Evolutionary conservation across 2,113 vertebrate species (phyloP).

Genomic region (Mastomys coucha): DNA sequence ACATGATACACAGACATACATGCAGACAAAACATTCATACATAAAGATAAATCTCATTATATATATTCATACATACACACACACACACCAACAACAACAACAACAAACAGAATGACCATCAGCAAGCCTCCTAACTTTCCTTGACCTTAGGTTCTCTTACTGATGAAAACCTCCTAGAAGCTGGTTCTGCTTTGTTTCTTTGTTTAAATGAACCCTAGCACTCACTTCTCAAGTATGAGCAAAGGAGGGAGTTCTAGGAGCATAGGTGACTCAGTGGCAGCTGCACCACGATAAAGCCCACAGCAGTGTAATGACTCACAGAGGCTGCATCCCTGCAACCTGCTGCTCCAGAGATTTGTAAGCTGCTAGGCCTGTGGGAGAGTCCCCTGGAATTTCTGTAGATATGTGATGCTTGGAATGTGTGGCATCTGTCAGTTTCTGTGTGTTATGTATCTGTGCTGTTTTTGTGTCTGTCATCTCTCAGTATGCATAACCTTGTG

Average conservation of each 20-base stretch:
- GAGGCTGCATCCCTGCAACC: not conserved
- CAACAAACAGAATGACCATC: not conserved
- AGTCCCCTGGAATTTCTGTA: not conserved
- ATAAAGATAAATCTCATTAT: not conserved
- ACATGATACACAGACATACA: not conserved
- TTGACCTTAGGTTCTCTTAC: conserved; percentile 5
- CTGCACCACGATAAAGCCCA: not conserved
- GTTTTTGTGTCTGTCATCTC: not conserved
- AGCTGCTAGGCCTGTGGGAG: not conserved
- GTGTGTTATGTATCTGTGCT: not conserved
- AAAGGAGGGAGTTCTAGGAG: not conserved
- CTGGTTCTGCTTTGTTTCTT: not conserved
- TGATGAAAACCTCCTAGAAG: not conserved
- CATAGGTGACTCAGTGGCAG: not conserved
- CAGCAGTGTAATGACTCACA: not conserved
- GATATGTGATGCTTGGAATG: conserved; percentile 28
- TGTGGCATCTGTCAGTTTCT: not conserved
- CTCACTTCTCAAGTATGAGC: not conserved
- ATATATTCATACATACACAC: not conserved
- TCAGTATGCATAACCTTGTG: not conserved
- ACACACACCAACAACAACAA: too few species aligned
- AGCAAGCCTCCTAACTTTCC: not conserved
- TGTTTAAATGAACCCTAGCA: not conserved
- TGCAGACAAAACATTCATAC: not conserved
- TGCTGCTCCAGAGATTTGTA: not conserved